Evolutionary conservation across 2,113 vertebrate genomes (phyloP).

Genomic region (Meles meles): DNA sequence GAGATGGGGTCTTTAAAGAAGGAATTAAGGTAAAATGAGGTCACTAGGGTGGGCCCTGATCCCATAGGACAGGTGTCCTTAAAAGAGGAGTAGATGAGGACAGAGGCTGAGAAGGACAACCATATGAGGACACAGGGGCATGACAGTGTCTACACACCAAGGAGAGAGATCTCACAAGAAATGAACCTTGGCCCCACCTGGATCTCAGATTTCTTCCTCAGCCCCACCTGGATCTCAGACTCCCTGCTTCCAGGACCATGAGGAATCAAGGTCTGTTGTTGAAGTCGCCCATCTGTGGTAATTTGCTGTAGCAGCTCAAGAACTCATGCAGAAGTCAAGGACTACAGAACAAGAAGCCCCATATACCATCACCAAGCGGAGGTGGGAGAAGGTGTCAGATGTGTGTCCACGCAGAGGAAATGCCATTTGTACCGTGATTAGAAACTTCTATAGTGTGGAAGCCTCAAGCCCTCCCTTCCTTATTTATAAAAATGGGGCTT

Average conservation of each 20-base stretch:
- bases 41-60: not conserved
- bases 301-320: not conserved
- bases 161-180: not conserved
- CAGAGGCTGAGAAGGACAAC: not conserved
- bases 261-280: no score
- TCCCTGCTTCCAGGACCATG: not conserved
- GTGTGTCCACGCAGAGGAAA: not conserved
- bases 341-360: no score
- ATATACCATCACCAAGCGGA: no score
- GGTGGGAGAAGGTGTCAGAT: no score
- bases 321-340: rapidly evolving
- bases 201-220: no score
- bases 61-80: not conserved
- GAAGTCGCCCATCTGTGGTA: not conserved
- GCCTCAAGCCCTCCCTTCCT: not conserved
- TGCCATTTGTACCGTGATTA: no score
- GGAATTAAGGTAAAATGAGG: not conserved
- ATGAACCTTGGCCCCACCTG: not conserved
- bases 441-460: not conserved
- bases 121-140: not conserved
- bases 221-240: rapidly evolving
- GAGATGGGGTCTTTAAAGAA: not conserved
- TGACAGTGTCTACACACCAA: not conserved
- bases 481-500: no score
- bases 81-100: not conserved